Base-by-base conservation (phyloP, 2,888 invertebrate species). In the Nowickia ferox region DNA sequence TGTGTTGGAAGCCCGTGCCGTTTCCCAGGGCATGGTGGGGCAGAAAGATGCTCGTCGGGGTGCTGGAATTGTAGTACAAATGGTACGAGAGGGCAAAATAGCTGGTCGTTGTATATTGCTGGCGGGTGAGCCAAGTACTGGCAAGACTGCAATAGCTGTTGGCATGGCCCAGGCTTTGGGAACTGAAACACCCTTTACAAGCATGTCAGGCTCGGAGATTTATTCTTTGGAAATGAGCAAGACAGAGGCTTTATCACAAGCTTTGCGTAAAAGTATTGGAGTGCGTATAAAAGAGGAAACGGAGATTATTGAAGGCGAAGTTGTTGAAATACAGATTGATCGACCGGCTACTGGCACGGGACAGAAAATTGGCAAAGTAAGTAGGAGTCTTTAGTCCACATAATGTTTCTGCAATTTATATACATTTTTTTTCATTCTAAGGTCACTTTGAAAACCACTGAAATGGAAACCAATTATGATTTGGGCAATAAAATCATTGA, bases 381-480 rank as follows among this genome's bases (percentile, higher is more conserved):
- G n/a, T 65, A 38, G 8, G 6, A 30, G 6, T 30, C 30, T 30
- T 30, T 30, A 30, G 30, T 30, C 30, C 6, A 30, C 30, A 30
- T n/a, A n/a, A n/a, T n/a, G n/a, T n/a, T 30, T 30, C 5, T 6
- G 2, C 5, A 15, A 66, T n/a, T 46, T 30, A 40, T 13, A 19
- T 22, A 15, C 8, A 30, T 9, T 51, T 48, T 15, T 13, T 13
- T 13, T n/a, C n/a, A 5, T 13, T 5, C 11, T 63, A 13, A 89
- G 88, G 91, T 99, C 48, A 99, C 99, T 0, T 93, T 99, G 63
- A 99, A 99, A 94, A 99, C 99, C 0, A 99, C 99, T 0, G 99
- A 99, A 93, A 99, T 99, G 99, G 99, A 99, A 93, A 99, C 99
- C 0, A 97, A 99, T 87, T 99, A 99, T 92, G 99, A 99, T 92